These are phyloP conservation scores for Habroteleia sp. DNA, from an alignment of 2,888 invertebrate species.

Conservation along the genomic window DNA sequence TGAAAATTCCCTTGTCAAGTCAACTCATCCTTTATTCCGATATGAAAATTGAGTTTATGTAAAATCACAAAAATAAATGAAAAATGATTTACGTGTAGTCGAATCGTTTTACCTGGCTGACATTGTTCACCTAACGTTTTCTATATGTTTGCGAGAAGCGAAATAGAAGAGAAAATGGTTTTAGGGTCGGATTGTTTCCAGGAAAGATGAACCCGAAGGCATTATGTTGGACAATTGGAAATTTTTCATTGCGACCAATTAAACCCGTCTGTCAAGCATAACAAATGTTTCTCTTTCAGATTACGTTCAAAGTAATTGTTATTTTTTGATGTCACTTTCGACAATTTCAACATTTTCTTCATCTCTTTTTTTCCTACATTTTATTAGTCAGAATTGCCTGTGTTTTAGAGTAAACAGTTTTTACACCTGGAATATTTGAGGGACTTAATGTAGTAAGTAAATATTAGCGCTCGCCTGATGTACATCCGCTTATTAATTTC, in stretches of 20 bases:
- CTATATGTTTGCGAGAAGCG: conserved; percentile 34
- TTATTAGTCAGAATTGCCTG: neutral
- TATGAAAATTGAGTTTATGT: conserved; percentile 47
- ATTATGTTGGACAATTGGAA: conserved; percentile 45
- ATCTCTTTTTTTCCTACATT: neutral
- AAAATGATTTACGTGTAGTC: conserved; percentile 51
- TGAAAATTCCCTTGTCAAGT: conserved; percentile 45
- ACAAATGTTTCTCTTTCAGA: conserved; percentile 42
- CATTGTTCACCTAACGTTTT: conserved; percentile 47
- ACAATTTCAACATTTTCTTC: conserved; percentile 1
- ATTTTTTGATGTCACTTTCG: neutral
- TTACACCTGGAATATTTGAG: conserved; percentile 26
- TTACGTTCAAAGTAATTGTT: conserved; percentile 12
- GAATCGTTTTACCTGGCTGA: conserved; percentile 51
- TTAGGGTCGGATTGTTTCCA: conserved; percentile 55
- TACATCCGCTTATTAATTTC: conserved; percentile 36
- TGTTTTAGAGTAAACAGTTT: conserved; percentile 7
- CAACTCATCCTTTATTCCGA: conserved; percentile 55
- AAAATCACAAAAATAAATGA: conserved; percentile 58
- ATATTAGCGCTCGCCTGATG: conserved; percentile 10
- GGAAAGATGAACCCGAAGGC: conserved; percentile 41
- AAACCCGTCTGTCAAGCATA: conserved; percentile 43
- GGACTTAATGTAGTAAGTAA: conserved; percentile 7
- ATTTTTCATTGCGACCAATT: conserved; percentile 57
- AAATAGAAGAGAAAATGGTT: conserved; percentile 30